These are phyloP conservation scores for Gadopsis bispinosus DNA, from an alignment of 2,797 vertebrate genomes.

Conservation along the genomic window DNA sequence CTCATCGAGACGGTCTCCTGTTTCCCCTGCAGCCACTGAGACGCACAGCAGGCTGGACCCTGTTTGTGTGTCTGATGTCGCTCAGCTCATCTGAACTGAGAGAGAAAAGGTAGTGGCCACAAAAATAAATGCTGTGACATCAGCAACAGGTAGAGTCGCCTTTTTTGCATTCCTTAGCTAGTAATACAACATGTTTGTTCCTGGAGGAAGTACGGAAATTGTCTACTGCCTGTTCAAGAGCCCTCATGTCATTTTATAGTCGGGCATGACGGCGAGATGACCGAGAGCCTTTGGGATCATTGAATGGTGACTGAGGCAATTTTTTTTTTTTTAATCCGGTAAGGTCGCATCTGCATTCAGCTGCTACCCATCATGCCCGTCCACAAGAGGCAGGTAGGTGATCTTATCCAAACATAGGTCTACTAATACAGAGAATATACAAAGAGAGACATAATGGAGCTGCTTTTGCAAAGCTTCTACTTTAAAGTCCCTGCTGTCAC, in stretches of 20 bases:
- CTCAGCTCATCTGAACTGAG: not conserved
- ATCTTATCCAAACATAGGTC: not conserved
- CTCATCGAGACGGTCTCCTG: slow-evolving; percentile 3
- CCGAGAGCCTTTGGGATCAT: slow-evolving; percentile 23
- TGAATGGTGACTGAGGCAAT: slow-evolving; percentile 24
- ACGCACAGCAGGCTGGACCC: not conserved
- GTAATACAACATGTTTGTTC: slow-evolving; percentile 43
- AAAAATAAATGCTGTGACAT: slow-evolving; percentile 36
- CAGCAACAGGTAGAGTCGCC: slow-evolving; percentile 83
- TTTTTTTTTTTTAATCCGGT: not conserved
- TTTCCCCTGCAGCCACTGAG: not conserved
- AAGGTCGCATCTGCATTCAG: slow-evolving; percentile 41
- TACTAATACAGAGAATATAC: not conserved
- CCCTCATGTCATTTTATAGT: slow-evolving; percentile 40
- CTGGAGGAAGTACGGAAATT: slow-evolving; percentile 70
- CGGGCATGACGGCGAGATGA: slow-evolving; percentile 27
- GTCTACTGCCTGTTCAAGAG: slow-evolving; percentile 11
- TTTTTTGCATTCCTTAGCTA: slow-evolving; percentile 72
- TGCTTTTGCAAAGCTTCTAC: slow-evolving; percentile 3
- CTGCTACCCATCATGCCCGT: slow-evolving; percentile 61
- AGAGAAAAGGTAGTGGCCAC: slow-evolving; percentile 14
- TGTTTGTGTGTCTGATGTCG: not conserved
- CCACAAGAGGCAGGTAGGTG: slow-evolving; percentile 80
- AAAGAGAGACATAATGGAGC: not conserved
- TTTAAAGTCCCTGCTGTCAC: not conserved